A percentile compares a stretch with the other conserved stretches of the same genome.
These are phyloP conservation scores for Ammospiza maritima DNA, from an alignment of 2,797 vertebrate species.

Conservation along the genomic window DNA sequence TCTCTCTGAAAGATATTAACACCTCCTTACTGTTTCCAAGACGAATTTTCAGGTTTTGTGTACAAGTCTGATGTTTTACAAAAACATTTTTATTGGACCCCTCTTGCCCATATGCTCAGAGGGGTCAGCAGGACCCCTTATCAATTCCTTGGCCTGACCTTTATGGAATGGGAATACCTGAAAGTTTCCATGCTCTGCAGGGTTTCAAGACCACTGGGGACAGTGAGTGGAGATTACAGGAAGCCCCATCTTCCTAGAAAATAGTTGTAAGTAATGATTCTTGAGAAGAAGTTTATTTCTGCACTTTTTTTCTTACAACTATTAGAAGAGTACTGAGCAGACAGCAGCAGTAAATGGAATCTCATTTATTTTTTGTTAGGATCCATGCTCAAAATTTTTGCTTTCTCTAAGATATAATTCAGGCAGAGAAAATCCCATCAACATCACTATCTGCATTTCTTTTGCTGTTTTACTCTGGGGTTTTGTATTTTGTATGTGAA, in stretches of 20 bases:
- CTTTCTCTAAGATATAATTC: not conserved
- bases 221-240: not conserved
- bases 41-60: not conserved
- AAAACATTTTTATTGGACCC: not conserved
- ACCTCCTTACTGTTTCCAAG: not conserved
- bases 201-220: not conserved
- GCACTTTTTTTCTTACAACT: not conserved
- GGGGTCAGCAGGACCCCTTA: not conserved
- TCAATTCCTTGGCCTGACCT: not conserved
- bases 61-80: not conserved
- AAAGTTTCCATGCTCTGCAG: not conserved
- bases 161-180: not conserved
- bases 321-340: not conserved
- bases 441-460: not conserved
- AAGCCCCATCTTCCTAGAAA: not conserved
- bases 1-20: not conserved
- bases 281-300: not conserved
- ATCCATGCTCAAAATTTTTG: not conserved
- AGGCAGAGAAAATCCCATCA: constrained; percentile 8
- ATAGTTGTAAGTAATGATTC: not conserved
- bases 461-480: not conserved
- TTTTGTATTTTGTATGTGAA: constrained; percentile 36
- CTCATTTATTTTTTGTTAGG: not conserved
- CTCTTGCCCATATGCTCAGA: fast-evolving
- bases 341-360: not conserved